Evolutionary conservation across 2,797 vertebrate species (phyloP).

Genomic region (Spinus olivaceus): DNA sequence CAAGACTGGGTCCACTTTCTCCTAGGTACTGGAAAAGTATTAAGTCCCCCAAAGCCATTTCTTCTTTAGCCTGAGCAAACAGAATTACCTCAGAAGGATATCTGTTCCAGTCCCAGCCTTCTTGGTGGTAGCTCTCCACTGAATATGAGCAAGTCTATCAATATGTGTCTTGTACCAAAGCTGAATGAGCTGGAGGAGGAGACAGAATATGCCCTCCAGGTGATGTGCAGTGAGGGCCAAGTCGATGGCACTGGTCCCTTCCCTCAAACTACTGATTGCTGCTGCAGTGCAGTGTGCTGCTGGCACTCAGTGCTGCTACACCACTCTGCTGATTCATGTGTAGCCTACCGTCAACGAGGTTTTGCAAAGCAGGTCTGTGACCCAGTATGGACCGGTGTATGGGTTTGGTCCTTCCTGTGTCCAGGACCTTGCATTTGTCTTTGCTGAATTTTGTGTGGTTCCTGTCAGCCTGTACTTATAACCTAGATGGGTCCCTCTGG

Average conservation of each 20-base stretch:
- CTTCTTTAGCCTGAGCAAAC: neutral
- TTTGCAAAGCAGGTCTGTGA: neutral
- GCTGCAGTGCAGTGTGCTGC: neutral
- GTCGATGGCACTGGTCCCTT: neutral
- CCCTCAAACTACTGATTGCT: neutral
- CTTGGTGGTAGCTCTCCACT: neutral
- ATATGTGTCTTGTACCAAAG: neutral
- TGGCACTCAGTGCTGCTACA: neutral
- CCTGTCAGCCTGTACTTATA: accelerated
- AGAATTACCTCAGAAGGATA: neutral
- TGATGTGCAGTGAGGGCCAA: neutral
- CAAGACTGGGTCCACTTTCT: neutral
- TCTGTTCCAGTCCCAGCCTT: neutral
- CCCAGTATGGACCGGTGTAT: neutral
- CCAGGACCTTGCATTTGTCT: neutral
- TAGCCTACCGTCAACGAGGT: accelerated
- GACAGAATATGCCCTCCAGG: neutral
- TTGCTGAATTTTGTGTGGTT: neutral
- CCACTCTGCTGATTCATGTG: neutral
- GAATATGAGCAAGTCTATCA: neutral
- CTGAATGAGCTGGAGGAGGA: neutral
- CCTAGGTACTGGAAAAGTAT: neutral
- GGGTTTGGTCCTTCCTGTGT: neutral
- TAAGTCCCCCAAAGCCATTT: neutral
- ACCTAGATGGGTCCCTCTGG: neutral